Evolutionary conservation across 2,888 invertebrate genomes (phyloP).

Genomic region (Tromatobia lineatoria): DNA sequence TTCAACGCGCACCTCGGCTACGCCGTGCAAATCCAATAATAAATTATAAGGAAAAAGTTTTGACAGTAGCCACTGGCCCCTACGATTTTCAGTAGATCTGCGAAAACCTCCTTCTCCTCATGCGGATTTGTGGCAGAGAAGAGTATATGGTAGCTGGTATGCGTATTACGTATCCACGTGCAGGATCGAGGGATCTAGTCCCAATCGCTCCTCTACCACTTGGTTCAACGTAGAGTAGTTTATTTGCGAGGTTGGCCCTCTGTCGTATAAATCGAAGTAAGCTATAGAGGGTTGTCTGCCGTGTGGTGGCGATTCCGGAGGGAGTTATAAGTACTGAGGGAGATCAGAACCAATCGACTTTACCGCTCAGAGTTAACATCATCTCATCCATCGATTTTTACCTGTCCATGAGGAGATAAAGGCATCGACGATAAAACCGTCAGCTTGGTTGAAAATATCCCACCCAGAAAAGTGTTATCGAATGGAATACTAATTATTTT

Average conservation of each 20-base stretch:
- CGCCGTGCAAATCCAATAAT: conserved; percentile 59
- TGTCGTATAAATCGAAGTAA: conserved; percentile 58
- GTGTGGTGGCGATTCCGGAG: not conserved
- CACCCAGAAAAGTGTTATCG: too few relatives aligned
- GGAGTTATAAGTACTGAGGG: not conserved
- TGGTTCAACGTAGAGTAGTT: conserved; percentile 45
- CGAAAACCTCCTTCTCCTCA: conserved; percentile 34
- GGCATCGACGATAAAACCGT: not conserved
- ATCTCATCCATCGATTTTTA: not conserved
- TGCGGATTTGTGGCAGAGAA: conserved; percentile 13
- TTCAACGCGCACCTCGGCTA: conserved; percentile 1
- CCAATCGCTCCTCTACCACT: conserved; percentile 16
- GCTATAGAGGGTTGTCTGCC: conserved; percentile 32
- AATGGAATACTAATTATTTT: too few relatives aligned
- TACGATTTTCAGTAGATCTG: conserved; percentile 27
- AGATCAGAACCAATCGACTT: not conserved
- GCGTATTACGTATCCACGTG: conserved; percentile 23
- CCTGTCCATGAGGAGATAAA: not conserved
- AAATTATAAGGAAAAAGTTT: conserved; percentile 68
- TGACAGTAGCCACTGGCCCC: conserved; percentile 57
- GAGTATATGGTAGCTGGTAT: conserved; percentile 7
- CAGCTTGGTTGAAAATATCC: too few relatives aligned
- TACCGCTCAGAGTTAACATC: not conserved
- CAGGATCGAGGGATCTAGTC: not conserved
- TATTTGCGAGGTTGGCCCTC: conserved; percentile 51